Evolutionary conservation across 2,888 invertebrate species (phyloP).

Genomic region (Synanthedon tipuliformis): DNA sequence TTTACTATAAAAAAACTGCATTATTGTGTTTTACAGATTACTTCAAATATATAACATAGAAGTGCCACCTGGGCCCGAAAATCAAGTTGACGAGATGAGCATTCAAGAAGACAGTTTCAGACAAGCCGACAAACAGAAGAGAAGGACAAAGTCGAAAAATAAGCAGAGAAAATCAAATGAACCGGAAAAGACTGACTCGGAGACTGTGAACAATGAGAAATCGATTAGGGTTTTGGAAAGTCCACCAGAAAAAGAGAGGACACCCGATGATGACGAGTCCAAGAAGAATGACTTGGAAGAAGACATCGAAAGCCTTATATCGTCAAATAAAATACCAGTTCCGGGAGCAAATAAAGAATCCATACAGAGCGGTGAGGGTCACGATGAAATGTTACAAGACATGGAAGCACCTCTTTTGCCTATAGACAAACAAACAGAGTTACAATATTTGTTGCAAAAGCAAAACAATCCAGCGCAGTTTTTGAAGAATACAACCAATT

Average conservation of each 20-base stretch:
- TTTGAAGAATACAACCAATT: conserved; percentile 37
- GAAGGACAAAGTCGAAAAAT: conserved; percentile 50
- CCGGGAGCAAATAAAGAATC: conserved; percentile 38
- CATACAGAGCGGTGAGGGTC: conserved; percentile 27
- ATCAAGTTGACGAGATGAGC: conserved; percentile 46
- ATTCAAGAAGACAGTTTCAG: conserved; percentile 29
- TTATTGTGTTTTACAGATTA: conserved; percentile 63
- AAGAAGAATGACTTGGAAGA: conserved; percentile 35
- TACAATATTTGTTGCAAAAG: conserved; percentile 58
- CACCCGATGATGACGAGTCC: conserved; percentile 9
- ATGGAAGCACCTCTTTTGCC: conserved; percentile 37
- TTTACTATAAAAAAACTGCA: not conserved
- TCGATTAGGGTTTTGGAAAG: conserved; percentile 45
- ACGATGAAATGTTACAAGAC: conserved; percentile 30
- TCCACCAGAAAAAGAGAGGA: conserved; percentile 26
- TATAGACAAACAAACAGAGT: conserved; percentile 58
- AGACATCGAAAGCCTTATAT: conserved; percentile 63
- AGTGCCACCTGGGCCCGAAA: conserved; percentile 68
- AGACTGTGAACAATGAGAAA: conserved; percentile 28
- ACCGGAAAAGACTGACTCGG: conserved; percentile 39
- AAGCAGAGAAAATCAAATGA: conserved; percentile 51
- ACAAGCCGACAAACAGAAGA: conserved; percentile 41
- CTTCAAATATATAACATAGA: conserved; percentile 81
- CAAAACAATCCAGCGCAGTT: conserved; percentile 64
- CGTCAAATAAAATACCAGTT: conserved; percentile 59